Evolutionary conservation across 2,797 vertebrate species (phyloP).

Genomic region (Onychomys torridus): DNA sequence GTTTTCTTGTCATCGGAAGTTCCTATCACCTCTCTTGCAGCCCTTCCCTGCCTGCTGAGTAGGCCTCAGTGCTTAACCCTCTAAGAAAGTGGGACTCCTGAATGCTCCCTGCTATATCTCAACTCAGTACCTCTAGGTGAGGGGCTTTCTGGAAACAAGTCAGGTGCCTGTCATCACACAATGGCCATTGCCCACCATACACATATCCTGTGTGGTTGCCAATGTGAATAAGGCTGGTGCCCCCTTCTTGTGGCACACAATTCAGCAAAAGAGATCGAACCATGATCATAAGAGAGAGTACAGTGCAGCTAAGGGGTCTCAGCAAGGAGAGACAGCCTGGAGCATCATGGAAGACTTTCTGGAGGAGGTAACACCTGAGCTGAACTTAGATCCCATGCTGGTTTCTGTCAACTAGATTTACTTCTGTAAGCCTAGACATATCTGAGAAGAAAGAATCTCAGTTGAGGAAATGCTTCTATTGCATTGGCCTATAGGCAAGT

Average conservation of each 20-base stretch:
- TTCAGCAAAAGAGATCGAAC: neutral
- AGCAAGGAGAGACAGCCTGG: neutral
- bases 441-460: neutral
- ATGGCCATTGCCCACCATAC: too few relatives aligned
- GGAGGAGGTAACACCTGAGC: neutral
- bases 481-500: neutral
- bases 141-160: neutral
- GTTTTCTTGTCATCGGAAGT: neutral
- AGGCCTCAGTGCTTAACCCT: neutral
- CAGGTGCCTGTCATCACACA: fast-evolving
- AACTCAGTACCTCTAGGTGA: neutral
- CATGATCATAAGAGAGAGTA: neutral
- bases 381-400: too few relatives aligned
- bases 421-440: neutral
- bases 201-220: neutral
- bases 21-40: fast-evolving
- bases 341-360: neutral
- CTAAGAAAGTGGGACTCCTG: fast-evolving
- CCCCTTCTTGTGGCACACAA: fast-evolving
- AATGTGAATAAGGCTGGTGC: neutral
- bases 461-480: neutral
- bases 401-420: too few relatives aligned
- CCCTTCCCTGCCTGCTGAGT: fast-evolving
- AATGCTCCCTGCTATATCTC: neutral
- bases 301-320: fast-evolving